Evolutionary conservation across 2,888 invertebrate genomes (phyloP), one percentile per base, ranked within the genome.

Genomic region (Sminthurides aquaticus): DNA sequence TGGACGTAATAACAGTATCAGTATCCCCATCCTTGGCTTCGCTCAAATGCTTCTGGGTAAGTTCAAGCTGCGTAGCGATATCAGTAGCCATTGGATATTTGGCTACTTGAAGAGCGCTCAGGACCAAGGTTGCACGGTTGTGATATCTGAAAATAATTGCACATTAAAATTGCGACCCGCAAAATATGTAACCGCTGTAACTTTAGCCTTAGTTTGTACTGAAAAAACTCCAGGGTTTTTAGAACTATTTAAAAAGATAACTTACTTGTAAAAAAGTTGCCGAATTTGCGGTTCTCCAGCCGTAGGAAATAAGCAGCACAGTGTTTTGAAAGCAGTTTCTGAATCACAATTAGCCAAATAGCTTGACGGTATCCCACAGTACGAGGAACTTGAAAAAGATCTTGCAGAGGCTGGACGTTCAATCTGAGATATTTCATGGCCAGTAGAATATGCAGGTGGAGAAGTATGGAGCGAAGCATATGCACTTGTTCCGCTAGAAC

Each of bases 91-190:
- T 87, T 60, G 91, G 91, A 81, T 91, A 88, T 79, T 92, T 93
- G 79, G 93, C 93, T 74, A 93, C 91, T 83, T 93, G 91, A 67
- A 94, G 83, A 62, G 93, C 92, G 79, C 92, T 92, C 80, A 93
- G 90, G 66, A 93, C 93, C 73, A 94, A 88, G 67, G 92, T 91
- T 80, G 92, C 91, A 73, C 93, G 86, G 79, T 91, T 91, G 82
- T 93, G 91, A 81, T 93, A 93, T 81, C 93, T 93, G 24, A 18
- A 49, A 56, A 43, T 11, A 18, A 43, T 43, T 43, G 43, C 18
- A 8, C 20, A 3, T 43, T 3, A 28, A 18, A 15, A 8, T n/a
- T 2, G 8, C 24, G 18, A 56, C 1, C 27, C 28, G 24, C 48
- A 26, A 49, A 24, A 25, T 15, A 49, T 34, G 11, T 18, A 59